phyloP scores from a whole-genome alignment of 2,888 invertebrate species.

The Cataglyphis albicans region DNA sequence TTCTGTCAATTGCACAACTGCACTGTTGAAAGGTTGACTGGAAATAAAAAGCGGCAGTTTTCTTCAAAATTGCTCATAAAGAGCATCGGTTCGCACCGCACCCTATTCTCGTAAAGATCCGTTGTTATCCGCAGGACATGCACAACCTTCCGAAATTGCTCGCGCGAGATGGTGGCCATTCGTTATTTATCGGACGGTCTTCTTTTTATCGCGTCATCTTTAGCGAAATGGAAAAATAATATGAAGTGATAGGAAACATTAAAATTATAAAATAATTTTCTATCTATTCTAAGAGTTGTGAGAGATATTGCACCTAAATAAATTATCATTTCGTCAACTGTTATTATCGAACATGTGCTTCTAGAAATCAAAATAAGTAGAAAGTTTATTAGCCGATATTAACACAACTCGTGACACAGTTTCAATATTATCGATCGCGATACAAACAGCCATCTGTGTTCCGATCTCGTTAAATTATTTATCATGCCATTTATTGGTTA shows the following conservation, averaged over 20 bases:
- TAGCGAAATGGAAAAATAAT: neutral
- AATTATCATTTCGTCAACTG: too few relatives aligned
- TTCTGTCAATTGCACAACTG: slow-evolving; percentile 21
- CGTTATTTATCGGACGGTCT: slow-evolving; percentile 17
- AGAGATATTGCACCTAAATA: too few relatives aligned
- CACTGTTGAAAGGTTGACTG: neutral
- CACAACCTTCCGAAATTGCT: slow-evolving; percentile 44
- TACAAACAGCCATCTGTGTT: neutral
- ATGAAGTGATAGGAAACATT: neutral
- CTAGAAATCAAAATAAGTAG: neutral
- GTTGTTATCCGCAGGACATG: slow-evolving; percentile 29
- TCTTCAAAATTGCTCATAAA: slow-evolving; percentile 41
- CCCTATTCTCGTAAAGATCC: neutral
- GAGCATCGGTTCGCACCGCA: neutral
- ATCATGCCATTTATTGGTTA: slow-evolving; percentile 12
- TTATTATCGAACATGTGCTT: neutral
- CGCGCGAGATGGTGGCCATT: slow-evolving; percentile 28
- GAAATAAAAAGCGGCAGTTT: slow-evolving; percentile 24
- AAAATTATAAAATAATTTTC: too few relatives aligned
- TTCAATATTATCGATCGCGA: slow-evolving; percentile 20
- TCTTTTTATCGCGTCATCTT: neutral
- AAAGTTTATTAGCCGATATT: slow-evolving; percentile 9
- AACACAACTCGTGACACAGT: neutral
- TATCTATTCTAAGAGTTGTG: too few relatives aligned
- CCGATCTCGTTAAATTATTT: slow-evolving; percentile 20